Conservation (phyloP, 2,888 invertebrate species). For the Clostera curtula region DNA sequence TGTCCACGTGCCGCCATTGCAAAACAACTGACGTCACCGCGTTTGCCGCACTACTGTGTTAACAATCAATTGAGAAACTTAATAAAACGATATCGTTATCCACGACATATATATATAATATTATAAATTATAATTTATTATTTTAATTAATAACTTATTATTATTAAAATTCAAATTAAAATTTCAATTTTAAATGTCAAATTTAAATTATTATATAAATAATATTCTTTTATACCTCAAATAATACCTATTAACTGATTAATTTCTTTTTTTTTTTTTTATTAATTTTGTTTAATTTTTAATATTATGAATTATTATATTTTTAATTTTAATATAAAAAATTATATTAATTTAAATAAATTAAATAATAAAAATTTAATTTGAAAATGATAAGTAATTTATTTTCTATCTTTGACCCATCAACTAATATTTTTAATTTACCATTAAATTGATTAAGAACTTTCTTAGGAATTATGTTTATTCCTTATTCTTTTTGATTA, state of each 20-base stretch:
- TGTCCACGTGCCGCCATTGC: too few relatives aligned
- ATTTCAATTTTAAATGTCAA: conserved; percentile 73
- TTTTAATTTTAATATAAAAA: conserved; percentile 37
- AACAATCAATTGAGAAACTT: too few relatives aligned
- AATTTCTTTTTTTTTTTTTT: conserved; percentile 58
- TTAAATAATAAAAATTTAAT: conserved; percentile 36
- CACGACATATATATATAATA: too few relatives aligned
- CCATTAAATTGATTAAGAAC: conserved; percentile 77
- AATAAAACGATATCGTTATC: too few relatives aligned
- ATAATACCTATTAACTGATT: conserved; percentile 77
- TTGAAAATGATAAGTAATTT: conserved; percentile 81
- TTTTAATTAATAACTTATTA: conserved; percentile 53
- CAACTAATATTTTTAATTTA: conserved; percentile 63
- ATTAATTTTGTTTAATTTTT: conserved; percentile 59
- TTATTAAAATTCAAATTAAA: conserved; percentile 60
- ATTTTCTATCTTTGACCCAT: conserved; percentile 81
- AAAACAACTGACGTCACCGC: too few relatives aligned
- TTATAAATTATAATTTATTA: conserved; percentile 75
- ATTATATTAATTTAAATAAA: conserved; percentile 28
- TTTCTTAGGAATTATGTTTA: conserved; percentile 63
- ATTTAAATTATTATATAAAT: conserved; percentile 75
- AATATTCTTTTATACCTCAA: conserved; percentile 81
- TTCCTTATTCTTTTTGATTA: conserved; percentile 71
- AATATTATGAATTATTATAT: conserved; percentile 71
- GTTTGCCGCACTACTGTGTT: too few relatives aligned